phyloP scores from a whole-genome alignment of 2,113 vertebrate species.

The Chlorodrepanis virens region DNA sequence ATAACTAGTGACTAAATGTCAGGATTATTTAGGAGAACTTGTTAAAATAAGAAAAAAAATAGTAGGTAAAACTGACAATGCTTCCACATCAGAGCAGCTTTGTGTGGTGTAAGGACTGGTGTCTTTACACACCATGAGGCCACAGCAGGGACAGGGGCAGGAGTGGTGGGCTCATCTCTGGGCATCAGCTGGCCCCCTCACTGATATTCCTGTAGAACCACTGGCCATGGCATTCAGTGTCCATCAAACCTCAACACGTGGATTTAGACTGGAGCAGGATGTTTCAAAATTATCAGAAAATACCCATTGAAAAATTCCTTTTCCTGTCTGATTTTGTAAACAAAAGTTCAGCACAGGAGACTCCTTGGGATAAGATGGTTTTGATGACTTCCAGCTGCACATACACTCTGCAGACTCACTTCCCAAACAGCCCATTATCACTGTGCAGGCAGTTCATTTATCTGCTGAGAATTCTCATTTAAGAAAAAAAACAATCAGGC shows the following conservation, averaged over 20 bases:
- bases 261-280: not conserved
- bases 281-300: not conserved
- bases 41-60: not conserved
- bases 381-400: conserved; percentile 50
- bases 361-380: not conserved
- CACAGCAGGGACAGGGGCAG: rapidly evolving
- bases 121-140: not conserved
- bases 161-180: not conserved
- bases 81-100: not conserved
- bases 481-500: not conserved
- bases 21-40: not conserved
- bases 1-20: not conserved
- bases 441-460: conserved; percentile 1
- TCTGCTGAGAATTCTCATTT: conserved; percentile 32
- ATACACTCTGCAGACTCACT: not conserved
- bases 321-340: not conserved
- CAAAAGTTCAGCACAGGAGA: conserved; percentile 12
- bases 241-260: not conserved
- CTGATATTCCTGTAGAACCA: rapidly evolving
- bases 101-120: not conserved
- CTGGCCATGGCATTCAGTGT: not conserved
- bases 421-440: conserved; percentile 30
- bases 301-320: conserved; percentile 1
- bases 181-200: not conserved
- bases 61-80: not conserved